Base-by-base conservation (phyloP, 2,888 invertebrate genomes). In the Drosophila greeni region DNA sequence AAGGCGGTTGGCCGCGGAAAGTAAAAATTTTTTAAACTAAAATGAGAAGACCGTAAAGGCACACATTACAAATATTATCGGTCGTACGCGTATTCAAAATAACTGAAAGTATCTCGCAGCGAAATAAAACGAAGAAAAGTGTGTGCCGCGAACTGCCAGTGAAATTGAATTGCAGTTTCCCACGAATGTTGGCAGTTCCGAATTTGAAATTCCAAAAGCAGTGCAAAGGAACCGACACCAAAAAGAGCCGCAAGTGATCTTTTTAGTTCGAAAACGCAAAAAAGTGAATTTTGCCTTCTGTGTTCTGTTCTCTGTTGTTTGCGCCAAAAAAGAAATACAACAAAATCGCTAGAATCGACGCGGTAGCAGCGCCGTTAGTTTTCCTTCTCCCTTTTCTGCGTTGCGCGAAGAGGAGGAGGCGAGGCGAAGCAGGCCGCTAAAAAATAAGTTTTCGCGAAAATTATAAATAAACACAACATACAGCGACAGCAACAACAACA, bases 381-480 rank as follows among this genome's bases (percentile, higher is more conserved):
- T 36, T n/a, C 55, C 36, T 37, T 56, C 37, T 56, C 55, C 36
- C 55, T 37, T 55, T 55, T 56, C 49, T 49, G 49, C 55, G 29
- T 16, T 56, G 16, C 37, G 55, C 51, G 37, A 51, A 56, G 20
- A 56, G 55, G 29, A 49, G 55, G 26, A 56, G 55, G 47, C 29
- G 9, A 47, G 47, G 29, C 18, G 47, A 9, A 45, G 36, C 33
- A 47, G 48, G 55, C 43, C 43, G 29, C 45, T 47, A 47, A 47
- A 47, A 47, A 47, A 47, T 47, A 47, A 47, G 45, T 31, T 31
- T 29, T 43, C 57, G 39, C 43, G 23, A 55, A 66, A 66, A 45
- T 69, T 66, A 56, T 64, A 75, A 66, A 59, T 66, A 71, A 66
- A 66, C 53, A 54, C 43, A 62, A 53, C 65, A 43, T 53, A 34